phyloP scores from a whole-genome alignment of 2,797 vertebrate species.

The Notamacropus eugenii region DNA sequence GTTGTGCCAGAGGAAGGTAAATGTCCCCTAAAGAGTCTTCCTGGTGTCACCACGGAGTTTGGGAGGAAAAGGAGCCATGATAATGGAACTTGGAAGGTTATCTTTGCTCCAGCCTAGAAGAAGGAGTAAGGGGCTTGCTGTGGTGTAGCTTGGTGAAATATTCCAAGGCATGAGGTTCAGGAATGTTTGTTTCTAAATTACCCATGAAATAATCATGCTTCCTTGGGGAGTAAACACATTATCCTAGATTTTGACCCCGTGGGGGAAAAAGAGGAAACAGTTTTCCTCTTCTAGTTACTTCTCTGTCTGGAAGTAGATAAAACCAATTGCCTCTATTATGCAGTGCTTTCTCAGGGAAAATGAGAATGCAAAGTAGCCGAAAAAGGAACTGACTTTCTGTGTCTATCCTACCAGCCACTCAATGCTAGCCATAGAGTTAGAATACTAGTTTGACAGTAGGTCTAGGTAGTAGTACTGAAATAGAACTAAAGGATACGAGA shows the following conservation, averaged over 20 bases:
- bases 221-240: neutral
- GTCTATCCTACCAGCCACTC: slow-evolving; percentile 8
- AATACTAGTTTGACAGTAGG: neutral
- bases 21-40: neutral
- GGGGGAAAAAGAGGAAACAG: neutral
- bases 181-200: neutral
- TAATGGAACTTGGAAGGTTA: neutral
- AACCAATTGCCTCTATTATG: slow-evolving; percentile 29
- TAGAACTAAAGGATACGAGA: neutral
- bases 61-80: neutral
- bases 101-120: neutral
- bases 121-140: neutral
- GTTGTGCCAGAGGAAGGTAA: neutral
- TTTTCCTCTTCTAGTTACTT: neutral
- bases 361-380: neutral
- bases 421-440: neutral
- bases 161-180: neutral
- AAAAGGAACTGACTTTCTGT: slow-evolving; percentile 1
- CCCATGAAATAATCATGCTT: neutral
- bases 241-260: neutral
- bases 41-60: neutral
- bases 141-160: neutral
- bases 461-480: neutral
- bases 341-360: slow-evolving; percentile 13
- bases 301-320: neutral